Percentiles rank a stretch among this genome's conserved stretches.
These are phyloP conservation scores for Acanthurus tractus DNA, from an alignment of 2,797 vertebrate species.

Conservation along the genomic window DNA sequence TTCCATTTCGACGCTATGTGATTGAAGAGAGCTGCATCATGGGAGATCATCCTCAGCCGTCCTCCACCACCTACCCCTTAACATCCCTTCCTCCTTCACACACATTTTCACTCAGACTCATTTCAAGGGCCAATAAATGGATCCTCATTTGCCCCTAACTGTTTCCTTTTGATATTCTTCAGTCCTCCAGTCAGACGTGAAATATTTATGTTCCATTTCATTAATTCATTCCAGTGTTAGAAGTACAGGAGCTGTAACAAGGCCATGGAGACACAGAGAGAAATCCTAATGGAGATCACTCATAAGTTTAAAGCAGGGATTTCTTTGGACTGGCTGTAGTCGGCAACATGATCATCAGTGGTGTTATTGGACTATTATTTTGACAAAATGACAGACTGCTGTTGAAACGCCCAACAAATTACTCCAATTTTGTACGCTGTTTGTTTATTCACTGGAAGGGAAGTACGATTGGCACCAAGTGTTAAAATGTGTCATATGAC, in stretches of 20 bases:
- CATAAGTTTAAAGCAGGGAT: constrained; percentile 27
- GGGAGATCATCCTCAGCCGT: constrained; percentile 21
- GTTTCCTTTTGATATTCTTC: constrained; percentile 63
- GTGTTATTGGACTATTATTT: constrained; percentile 15
- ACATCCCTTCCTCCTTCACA: background rate
- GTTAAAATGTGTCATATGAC: constrained; percentile 40
- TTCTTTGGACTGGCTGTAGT: constrained; percentile 17
- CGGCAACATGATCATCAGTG: constrained; percentile 7
- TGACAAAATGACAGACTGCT: constrained; percentile 9
- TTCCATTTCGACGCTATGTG: constrained; percentile 99
- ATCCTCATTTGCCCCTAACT: constrained; percentile 62
- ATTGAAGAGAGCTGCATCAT: constrained; percentile 61
- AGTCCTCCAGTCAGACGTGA: constrained; percentile 62
- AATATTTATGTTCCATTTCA: constrained; percentile 65
- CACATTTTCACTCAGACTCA: constrained; percentile 29
- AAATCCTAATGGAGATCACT: constrained; percentile 44
- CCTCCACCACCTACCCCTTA: background rate
- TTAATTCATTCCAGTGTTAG: constrained; percentile 71
- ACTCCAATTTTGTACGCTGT: background rate
- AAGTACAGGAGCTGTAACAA: constrained; percentile 59
- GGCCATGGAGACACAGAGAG: constrained; percentile 40
- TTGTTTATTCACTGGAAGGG: constrained; percentile 29
- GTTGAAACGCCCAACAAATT: constrained; percentile 19
- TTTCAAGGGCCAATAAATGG: constrained; percentile 60
- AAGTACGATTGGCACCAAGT: constrained; percentile 26